Evolutionary conservation across 2,113 vertebrate genomes (phyloP), one percentile per base, ranked within the genome.

Genomic region (Pipra filicauda): DNA sequence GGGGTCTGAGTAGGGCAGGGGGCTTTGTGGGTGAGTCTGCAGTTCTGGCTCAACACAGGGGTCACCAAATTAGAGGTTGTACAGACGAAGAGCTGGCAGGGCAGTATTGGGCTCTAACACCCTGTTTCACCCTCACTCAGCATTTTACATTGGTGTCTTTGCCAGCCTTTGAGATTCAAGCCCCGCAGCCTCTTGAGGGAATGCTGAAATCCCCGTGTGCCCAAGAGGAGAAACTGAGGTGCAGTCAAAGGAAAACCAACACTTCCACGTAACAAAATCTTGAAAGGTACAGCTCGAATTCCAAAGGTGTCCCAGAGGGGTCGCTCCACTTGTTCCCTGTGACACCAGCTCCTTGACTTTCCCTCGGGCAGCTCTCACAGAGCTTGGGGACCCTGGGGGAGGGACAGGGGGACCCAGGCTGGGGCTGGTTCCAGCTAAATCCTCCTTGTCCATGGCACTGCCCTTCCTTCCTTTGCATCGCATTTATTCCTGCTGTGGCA

Each of bases 311-410:
- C 72, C 26, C 1, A 1, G 22, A 80, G 33, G 14, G 9, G 9
- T n/a, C 88, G 39, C 6, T 89, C 65, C 13, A 14, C 8, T 49
- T 64, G 30, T 61, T 4, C 33, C 21, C 44, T 48, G 13, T 58
- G 37, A 37, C 51, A 65, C 33, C 0, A 0, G 15, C 39, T 35
- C 30, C 9, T n/a, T 31, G 7, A 3, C 14, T 85, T 33, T 73
- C 49, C 55, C 44, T 70, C 26, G 30, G 28, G n/a, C 49, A 88
- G 64, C 49, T 65, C 49, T 44, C 17, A 2, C 7, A 74, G 57
- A 79, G 35, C 70, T 55, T 0, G 0, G 6, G 27, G 2, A 5
- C 35, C 26, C 55, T 22, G 9, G 49, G 22, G 33, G 52, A 52
- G 26, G 30, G 65, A 22, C 0, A 6, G 13, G 24, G 24, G 19